Evolutionary conservation across 2,113 vertebrate species (phyloP), one percentile per base, ranked within the genome.

Genomic region (Aramus guarauna): DNA sequence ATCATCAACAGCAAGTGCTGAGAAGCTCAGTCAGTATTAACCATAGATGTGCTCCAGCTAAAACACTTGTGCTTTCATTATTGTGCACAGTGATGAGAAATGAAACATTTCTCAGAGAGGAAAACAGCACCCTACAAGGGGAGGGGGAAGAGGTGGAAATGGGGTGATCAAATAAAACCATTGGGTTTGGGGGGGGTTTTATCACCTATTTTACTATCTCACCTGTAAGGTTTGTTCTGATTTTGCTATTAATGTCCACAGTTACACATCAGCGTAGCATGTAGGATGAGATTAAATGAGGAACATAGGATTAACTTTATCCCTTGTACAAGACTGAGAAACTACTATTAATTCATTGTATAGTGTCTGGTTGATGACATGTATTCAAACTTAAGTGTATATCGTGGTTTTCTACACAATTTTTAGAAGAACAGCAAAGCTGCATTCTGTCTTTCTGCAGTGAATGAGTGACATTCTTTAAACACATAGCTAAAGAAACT

Each of bases 11-110:
- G 32, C 26, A 23, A 83, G 79, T 63, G 32, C 83, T 53, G 85
- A 63, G 78, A 56, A 66, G 64, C 85, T 83, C 88, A 79, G 92
- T 73, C 55, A 66, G 55, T 2, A 16, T 94, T 75, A 90, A 58
- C 26, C 26, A 37, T 30, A n/a, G 72, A 63, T 11, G 63, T 39
- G 55, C 50, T 92, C 23, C 36, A 47, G 59, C 53, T 89, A 36
- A 37, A 86, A 56, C 34, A 22, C 62, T 48, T 52, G 52, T n/a
- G 29, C 53, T 48, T 37, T 63, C 23, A 9, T 45, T 9, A 1
- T 17, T 12, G 6, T 18, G 13, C 19, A 2, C 29, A 18, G 63
- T 14, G 30, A 15, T n/a, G 64, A 16, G 7, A 47, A 80, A 48
- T 3, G 34, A 77, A 68, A 12, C 10, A 3, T 32, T 67, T 47